These are phyloP conservation scores for Cossypha polioptera DNA, from an alignment of 2,797 vertebrate genomes.

Conservation along the genomic window DNA sequence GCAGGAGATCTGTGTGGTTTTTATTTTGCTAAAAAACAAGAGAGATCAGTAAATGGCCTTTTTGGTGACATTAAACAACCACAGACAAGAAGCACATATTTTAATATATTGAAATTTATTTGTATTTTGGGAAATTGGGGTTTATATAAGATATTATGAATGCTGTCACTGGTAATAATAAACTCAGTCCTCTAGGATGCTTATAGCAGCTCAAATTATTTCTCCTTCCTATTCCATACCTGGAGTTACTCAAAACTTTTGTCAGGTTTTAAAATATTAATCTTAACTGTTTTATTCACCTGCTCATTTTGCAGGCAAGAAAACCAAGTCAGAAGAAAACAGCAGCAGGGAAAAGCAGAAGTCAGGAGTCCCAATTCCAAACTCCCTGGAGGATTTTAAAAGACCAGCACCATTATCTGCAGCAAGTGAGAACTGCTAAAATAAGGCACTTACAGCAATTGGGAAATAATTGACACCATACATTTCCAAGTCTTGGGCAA, in stretches of 20 bases:
- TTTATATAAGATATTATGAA: neutral
- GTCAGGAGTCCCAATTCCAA: neutral
- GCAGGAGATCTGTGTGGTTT: slow-evolving; percentile 86
- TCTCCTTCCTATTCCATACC: neutral
- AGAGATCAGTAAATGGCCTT: neutral
- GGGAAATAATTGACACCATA: slow-evolving; percentile 93
- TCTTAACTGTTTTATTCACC: neutral
- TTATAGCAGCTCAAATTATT: neutral
- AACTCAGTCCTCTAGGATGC: neutral
- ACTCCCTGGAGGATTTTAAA: neutral
- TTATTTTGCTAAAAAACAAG: slow-evolving; percentile 84
- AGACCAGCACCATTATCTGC: neutral
- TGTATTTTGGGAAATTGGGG: neutral
- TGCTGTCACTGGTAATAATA: neutral
- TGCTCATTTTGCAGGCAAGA: neutral
- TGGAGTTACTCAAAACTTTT: neutral
- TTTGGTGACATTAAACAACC: neutral
- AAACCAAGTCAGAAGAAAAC: neutral
- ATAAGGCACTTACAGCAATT: slow-evolving; percentile 83
- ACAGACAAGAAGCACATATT: neutral
- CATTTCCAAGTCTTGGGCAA: slow-evolving; percentile 93
- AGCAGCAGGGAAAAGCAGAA: neutral
- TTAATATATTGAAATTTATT: neutral
- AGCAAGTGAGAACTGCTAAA: neutral
- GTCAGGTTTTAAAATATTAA: neutral